Conservation (phyloP, 2,888 invertebrate genomes). For the Argyresthia goedartella region DNA sequence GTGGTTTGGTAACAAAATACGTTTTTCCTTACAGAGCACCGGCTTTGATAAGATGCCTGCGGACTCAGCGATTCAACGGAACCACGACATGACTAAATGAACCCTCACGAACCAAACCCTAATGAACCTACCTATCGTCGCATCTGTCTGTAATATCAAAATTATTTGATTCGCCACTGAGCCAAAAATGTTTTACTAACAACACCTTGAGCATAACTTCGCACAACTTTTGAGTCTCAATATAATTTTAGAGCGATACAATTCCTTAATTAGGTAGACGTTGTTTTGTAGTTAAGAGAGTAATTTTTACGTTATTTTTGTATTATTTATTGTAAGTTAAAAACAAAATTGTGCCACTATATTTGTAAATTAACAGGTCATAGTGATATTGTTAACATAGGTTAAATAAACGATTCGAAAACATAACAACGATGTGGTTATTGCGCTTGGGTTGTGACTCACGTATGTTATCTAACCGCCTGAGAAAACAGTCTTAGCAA, state of each 20-base stretch:
- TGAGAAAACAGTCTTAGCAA: background rate
- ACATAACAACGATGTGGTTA: too few species aligned
- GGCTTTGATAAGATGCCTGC: conserved; percentile 57
- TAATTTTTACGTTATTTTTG: conserved; percentile 60
- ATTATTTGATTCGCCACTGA: too few species aligned
- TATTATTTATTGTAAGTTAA: conserved; percentile 68
- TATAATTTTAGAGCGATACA: too few species aligned
- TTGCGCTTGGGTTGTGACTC: too few species aligned
- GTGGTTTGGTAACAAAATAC: too few species aligned
- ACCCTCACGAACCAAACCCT: conserved; percentile 19
- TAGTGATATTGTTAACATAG: conserved; percentile 50
- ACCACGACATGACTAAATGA: conserved; percentile 47
- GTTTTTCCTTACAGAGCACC: conserved; percentile 48
- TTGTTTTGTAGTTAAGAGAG: conserved; percentile 45
- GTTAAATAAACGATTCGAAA: conserved; percentile 24
- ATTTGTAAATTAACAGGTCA: conserved; percentile 62
- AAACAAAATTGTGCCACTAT: conserved; percentile 21
- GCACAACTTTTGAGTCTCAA: conserved; percentile 26
- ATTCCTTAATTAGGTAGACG: conserved; percentile 26
- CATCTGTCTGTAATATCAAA: background rate
- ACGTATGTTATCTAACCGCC: background rate
- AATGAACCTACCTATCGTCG: conserved; percentile 33
- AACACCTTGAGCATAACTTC: conserved; percentile 17
- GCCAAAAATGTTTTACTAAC: background rate
- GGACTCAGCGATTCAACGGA: conserved; percentile 47